Evolutionary conservation across 2,113 vertebrate genomes (phyloP).

Genomic region (Ploceus nigricollis): DNA sequence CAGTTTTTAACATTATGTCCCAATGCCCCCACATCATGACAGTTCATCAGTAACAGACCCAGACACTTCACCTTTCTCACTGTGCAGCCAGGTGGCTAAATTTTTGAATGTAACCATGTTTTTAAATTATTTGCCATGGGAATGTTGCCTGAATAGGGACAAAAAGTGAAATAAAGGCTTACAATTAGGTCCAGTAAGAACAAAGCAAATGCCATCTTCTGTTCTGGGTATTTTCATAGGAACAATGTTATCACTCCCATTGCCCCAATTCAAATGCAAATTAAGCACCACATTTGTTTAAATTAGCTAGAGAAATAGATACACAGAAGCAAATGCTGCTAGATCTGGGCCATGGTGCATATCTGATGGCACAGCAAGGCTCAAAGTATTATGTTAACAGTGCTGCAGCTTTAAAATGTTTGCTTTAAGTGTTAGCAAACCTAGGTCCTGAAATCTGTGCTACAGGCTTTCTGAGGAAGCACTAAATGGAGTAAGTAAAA

Average conservation of each 20-base stretch:
- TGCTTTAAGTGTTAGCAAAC: neutral
- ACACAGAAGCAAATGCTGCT: neutral
- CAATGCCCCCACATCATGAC: fast-evolving
- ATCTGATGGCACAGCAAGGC: conserved; percentile 22
- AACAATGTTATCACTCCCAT: neutral
- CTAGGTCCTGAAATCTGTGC: neutral
- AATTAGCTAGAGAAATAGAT: conserved; percentile 21
- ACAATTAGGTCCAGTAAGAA: neutral
- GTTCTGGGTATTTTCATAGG: neutral
- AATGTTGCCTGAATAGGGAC: neutral
- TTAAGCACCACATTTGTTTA: conserved; percentile 13
- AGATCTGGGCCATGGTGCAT: conserved; percentile 8
- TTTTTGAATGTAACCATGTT: neutral
- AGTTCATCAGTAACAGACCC: neutral
- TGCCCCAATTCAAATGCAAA: conserved; percentile 13
- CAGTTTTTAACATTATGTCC: neutral
- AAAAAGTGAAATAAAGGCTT: neutral
- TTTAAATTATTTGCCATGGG: neutral
- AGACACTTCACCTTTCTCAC: neutral
- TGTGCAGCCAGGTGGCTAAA: neutral
- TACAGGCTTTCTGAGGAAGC: neutral
- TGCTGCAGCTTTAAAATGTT: neutral
- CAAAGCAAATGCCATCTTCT: neutral
- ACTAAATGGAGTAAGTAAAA: neutral
- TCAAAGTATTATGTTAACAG: neutral